Evolutionary conservation across 2,888 invertebrate species (phyloP), one percentile per base, ranked within the genome.

Genomic region (Drosophila tanythrix): DNA sequence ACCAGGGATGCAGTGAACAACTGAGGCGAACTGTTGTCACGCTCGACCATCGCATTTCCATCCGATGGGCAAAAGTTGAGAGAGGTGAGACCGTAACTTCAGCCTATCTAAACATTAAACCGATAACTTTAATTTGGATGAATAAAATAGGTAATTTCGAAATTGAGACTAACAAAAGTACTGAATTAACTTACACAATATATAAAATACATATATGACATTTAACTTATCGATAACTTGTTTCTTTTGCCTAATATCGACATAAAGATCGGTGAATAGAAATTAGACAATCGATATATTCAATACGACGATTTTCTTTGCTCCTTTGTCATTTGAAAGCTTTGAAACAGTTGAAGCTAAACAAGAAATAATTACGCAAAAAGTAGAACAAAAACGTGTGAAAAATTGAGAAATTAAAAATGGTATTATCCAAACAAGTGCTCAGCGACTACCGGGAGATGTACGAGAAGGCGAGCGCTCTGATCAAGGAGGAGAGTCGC

Each of bases 401-500:
- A 25, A 36, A 35, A 11, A 8, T 27, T 21, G 55, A 2, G 6
- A 31, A 53, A 35, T 10, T 13, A 51, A 29, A 53, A 0, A 80
- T 85, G 89, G 65, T 59, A 13, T 75, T 87, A 29, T 55, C 78
- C 2, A 86, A 89, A 29, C 88, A 89, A 52, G 69, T 76, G 43
- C 68, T 86, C 0, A 76, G 74, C 40, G 96, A 96, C 93, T 94
- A 95, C 67, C 95, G 95, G 88, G 96, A 96, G 92, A 95, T 95
- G 84, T 96, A 95, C 88, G 94, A 93, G 56, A 96, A 95, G 93
- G 95, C 96, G 0, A 94, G 95, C 55, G 95, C 96, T 83, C 91
- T 96, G 8, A 92, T 96, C 0, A 95, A 95, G 58, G 96, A 96
- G 80, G 95, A 96, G 74, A 95, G 95, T 79, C 96, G 96, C 90